phyloP scores from a whole-genome alignment of 2,888 invertebrate genomes.

The Diarsia brunnea region DNA sequence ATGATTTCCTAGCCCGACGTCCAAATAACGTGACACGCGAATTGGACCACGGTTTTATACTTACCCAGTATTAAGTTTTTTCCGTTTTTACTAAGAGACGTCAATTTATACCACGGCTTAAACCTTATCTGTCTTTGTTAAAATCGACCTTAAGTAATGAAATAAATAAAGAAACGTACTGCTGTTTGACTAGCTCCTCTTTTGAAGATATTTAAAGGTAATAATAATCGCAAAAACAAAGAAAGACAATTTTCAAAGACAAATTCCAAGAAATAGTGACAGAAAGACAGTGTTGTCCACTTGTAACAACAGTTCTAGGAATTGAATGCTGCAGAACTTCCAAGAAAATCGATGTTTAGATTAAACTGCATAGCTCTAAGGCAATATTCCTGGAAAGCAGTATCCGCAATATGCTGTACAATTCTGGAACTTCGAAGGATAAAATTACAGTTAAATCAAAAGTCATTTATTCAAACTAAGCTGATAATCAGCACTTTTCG shows the following conservation, averaged over 20 bases:
- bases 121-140: neutral
- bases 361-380: neutral
- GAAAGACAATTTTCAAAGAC: neutral
- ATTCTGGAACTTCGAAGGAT: neutral
- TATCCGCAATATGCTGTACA: neutral
- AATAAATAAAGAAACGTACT: neutral
- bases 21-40: neutral
- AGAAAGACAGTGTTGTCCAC: neutral
- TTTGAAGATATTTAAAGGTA: neutral
- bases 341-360: neutral
- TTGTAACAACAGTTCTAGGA: neutral
- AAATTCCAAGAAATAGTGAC: slow-evolving; percentile 8
- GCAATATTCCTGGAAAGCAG: neutral
- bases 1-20: neutral
- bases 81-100: neutral
- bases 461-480: no score
- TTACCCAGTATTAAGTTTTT: neutral
- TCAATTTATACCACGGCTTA: neutral
- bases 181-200: neutral
- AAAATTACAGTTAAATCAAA: neutral
- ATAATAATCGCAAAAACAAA: neutral
- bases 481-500: no score
- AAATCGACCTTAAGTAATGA: neutral
- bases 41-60: neutral
- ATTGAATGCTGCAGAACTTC: neutral